Evolutionary conservation across 2,797 vertebrate genomes (phyloP).

Genomic region (Anguilla anguilla): DNA sequence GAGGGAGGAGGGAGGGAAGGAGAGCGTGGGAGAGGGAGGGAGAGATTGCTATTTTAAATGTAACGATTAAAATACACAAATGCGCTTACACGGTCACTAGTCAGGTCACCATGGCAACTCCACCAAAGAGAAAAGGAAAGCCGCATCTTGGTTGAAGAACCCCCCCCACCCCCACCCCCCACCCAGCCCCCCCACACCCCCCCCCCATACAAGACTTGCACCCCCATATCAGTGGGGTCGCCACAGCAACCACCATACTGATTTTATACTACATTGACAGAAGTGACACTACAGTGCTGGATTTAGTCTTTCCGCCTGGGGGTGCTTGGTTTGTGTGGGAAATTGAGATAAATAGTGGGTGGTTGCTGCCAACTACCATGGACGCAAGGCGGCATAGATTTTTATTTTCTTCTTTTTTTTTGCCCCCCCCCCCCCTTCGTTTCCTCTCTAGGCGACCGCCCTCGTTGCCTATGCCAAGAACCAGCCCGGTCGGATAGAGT

Average conservation of each 20-base stretch:
- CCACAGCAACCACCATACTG: background rate
- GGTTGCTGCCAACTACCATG: too few species aligned
- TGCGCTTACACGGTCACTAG: slow-evolving; percentile 62
- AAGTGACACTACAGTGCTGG: background rate
- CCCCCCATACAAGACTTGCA: slow-evolving; percentile 16
- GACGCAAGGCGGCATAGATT: background rate
- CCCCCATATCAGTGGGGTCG: slow-evolving; percentile 14
- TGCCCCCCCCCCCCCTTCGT: too few species aligned
- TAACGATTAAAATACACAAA: slow-evolving; percentile 31
- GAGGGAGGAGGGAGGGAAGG: slow-evolving; percentile 19
- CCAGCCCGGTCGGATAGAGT: background rate
- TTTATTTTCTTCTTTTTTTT: background rate
- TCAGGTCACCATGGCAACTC: slow-evolving; percentile 75
- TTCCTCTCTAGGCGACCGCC: too few species aligned
- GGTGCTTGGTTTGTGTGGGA: too few species aligned
- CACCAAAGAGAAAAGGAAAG: slow-evolving; percentile 26
- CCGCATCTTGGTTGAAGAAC: slow-evolving; percentile 40
- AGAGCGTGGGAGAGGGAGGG: slow-evolving; percentile 22
- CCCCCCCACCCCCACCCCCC: slow-evolving; percentile 17
- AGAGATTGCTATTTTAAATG: slow-evolving; percentile 25
- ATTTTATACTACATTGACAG: background rate
- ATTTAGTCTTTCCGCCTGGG: too few species aligned
- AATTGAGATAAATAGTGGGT: too few species aligned
- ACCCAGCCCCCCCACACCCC: background rate
- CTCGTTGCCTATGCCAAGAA: too few species aligned